These are phyloP conservation scores for Dysidea cf. avara DNA, from an alignment of 37 sponge, comb jelly and placozoan species.

Conservation along the genomic window DNA sequence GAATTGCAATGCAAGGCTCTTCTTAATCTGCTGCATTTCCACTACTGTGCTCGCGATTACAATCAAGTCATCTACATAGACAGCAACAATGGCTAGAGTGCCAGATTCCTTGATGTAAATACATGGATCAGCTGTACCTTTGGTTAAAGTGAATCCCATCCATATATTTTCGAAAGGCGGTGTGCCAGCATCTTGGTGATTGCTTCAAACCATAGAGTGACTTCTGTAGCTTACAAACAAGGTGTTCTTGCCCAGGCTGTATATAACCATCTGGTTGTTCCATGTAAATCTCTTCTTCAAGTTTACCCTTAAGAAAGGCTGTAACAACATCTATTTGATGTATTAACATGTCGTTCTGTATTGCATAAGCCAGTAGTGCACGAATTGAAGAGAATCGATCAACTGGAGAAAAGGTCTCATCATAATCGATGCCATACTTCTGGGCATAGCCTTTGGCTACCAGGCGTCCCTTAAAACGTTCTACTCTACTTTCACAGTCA, in stretches of 20 bases:
- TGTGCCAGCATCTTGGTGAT: neutral
- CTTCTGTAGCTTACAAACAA: conserved; percentile 42
- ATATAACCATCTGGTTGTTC: too few relatives aligned
- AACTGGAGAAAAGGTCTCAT: too few relatives aligned
- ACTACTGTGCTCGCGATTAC: neutral
- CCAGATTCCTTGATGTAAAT: neutral
- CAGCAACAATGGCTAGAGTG: conserved; percentile 3
- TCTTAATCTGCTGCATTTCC: conserved; percentile 28
- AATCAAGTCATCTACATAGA: conserved; percentile 36
- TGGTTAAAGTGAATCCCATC: conserved; percentile 18
- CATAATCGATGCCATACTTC: too few relatives aligned
- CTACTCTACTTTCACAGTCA: too few relatives aligned
- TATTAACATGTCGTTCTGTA: neutral
- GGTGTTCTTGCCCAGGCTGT: too few relatives aligned
- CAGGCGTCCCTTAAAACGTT: too few relatives aligned
- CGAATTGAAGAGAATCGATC: conserved; percentile 16
- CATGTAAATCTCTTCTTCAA: too few relatives aligned
- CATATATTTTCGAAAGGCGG: neutral
- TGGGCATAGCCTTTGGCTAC: too few relatives aligned
- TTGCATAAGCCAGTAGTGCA: neutral
- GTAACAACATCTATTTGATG: conserved; percentile 13
- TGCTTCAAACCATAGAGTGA: conserved; percentile 13
- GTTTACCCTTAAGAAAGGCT: conserved; percentile 5
- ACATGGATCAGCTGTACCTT: conserved; percentile 31
- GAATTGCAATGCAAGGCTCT: neutral